Percentiles rank a stretch among this genome's conserved stretches.
Conservation (phyloP, 2,888 invertebrate species). For the Orgyia antiqua region DNA sequence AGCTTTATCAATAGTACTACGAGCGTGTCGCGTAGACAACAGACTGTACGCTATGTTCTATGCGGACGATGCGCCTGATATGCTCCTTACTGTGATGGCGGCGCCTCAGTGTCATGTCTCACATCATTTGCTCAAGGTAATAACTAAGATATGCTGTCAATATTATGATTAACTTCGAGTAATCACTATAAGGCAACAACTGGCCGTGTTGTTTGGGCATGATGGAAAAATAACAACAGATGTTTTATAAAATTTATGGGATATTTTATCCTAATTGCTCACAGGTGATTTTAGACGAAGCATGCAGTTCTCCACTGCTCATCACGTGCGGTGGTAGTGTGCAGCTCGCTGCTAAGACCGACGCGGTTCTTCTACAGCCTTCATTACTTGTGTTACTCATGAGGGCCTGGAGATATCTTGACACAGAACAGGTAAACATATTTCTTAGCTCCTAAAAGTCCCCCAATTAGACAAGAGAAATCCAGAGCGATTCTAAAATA, state of each 20-base stretch:
- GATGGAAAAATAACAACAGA: too few species aligned
- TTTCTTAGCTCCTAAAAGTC: too few species aligned
- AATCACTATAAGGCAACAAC: too few species aligned
- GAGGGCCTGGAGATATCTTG: constrained; percentile 75
- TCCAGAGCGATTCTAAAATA: too few species aligned
- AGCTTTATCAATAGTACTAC: constrained; percentile 79
- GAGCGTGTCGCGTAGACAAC: constrained; percentile 77
- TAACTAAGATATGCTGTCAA: too few species aligned
- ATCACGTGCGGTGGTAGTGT: constrained; percentile 37
- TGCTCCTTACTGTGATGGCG: constrained; percentile 80
- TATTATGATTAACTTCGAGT: too few species aligned
- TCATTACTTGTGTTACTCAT: constrained; percentile 70
- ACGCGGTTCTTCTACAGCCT: constrained; percentile 75
- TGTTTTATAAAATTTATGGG: too few species aligned
- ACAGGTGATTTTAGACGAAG: constrained; percentile 82
- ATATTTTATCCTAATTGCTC: too few species aligned
- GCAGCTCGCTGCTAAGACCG: constrained; percentile 56
- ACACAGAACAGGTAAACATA: constrained; percentile 40
- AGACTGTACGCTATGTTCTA: constrained; percentile 80
- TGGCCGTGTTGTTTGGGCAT: too few species aligned
- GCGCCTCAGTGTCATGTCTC: constrained; percentile 78
- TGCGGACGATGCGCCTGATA: constrained; percentile 72
- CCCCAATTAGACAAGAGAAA: too few species aligned
- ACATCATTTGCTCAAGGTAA: constrained; percentile 77
- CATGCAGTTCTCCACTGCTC: constrained; percentile 78